Evolutionary conservation across 2,797 vertebrate genomes (phyloP).

Genomic region (Gymnodraco acuticeps): DNA sequence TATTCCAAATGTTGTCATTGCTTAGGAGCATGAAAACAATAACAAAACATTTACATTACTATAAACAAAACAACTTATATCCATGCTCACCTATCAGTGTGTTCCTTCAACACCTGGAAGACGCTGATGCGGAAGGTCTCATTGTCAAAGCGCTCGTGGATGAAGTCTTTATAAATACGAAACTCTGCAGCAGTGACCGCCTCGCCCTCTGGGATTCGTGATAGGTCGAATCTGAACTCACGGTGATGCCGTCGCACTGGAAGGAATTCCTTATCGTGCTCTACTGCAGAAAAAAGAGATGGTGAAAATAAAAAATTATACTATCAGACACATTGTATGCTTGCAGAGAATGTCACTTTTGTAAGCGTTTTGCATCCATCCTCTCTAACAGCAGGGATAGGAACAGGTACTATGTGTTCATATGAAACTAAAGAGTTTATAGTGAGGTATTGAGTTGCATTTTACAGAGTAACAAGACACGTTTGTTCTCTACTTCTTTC

Average conservation of each 20-base stretch:
- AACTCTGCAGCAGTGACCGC: conserved; percentile 96
- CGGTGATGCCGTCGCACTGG: conserved; percentile 93
- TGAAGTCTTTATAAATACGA: conserved; percentile 97
- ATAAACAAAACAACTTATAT: neutral
- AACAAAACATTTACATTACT: neutral
- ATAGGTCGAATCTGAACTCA: conserved; percentile 96
- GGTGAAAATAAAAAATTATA: neutral
- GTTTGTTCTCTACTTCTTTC: conserved; percentile 7
- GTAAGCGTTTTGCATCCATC: too few species aligned
- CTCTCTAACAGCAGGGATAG: neutral
- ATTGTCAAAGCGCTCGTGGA: conserved; percentile 92
- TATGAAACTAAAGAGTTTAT: conserved; percentile 25
- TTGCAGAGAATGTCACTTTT: neutral
- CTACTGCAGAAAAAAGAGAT: conserved; percentile 85
- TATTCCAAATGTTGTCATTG: too few species aligned
- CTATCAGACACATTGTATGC: neutral
- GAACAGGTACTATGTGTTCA: conserved; percentile 7
- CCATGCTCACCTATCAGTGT: conserved; percentile 90
- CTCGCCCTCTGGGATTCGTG: conserved; percentile 96
- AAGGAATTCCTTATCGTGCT: conserved; percentile 95
- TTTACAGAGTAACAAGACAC: conserved; percentile 43
- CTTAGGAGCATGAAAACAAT: neutral
- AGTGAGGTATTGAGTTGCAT: conserved; percentile 34
- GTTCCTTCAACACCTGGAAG: conserved; percentile 97
- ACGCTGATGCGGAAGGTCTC: conserved; percentile 96